These are phyloP conservation scores for Gymnocheta viridis DNA, from an alignment of 2,888 invertebrate species.

Conservation along the genomic window DNA sequence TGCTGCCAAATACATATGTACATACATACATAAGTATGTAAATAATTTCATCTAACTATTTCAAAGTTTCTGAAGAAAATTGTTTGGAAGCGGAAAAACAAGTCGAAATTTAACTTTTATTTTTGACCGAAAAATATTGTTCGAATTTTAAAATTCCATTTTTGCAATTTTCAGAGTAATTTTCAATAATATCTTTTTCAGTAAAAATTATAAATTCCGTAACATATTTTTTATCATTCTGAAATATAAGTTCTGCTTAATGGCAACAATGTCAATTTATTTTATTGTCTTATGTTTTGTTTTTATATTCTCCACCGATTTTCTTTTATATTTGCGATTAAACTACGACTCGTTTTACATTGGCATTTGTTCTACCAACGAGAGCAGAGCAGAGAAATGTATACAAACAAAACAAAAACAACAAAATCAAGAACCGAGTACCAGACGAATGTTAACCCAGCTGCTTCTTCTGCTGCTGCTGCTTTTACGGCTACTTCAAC, in stretches of 20 bases:
- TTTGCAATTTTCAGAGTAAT: too few relatives aligned
- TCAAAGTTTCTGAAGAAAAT: too few relatives aligned
- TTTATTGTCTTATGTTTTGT: conserved; percentile 18
- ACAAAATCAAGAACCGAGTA: conserved; percentile 48
- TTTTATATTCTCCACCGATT: conserved; percentile 31
- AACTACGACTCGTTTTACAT: conserved; percentile 19
- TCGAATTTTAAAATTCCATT: too few relatives aligned
- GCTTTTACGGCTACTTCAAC: conserved; percentile 10
- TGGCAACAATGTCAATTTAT: conserved; percentile 9
- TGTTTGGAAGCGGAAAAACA: too few relatives aligned
- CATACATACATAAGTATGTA: too few relatives aligned
- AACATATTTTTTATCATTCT: not conserved
- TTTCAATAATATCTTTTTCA: too few relatives aligned
- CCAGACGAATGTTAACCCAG: conserved; percentile 58
- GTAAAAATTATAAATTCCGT: not conserved
- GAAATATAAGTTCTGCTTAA: not conserved
- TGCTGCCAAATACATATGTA: not conserved
- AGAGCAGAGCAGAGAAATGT: conserved; percentile 29
- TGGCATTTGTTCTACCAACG: conserved; percentile 35
- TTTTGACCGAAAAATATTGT: too few relatives aligned
- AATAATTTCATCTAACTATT: too few relatives aligned
- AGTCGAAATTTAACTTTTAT: too few relatives aligned
- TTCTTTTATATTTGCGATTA: conserved; percentile 13
- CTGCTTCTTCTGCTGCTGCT: conserved; percentile 34
- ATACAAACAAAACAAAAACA: conserved; percentile 41